Evolutionary conservation across 30 jellyfish, hydroid and myxozoan species (phyloP).

Genomic region (Mastigias papua): DNA sequence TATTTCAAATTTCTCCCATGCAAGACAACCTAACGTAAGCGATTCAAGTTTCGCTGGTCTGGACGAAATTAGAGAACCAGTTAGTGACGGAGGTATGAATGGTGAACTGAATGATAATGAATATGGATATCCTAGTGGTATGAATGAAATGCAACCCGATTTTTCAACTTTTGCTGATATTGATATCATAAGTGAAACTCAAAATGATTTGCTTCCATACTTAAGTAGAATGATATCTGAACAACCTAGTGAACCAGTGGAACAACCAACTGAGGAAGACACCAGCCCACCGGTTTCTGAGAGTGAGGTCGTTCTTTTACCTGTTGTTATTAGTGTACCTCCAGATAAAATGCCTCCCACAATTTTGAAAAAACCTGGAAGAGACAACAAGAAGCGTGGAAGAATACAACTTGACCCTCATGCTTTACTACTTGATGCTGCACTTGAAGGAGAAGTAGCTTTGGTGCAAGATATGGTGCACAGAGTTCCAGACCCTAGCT

Average conservation of each 20-base stretch:
- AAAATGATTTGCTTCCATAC: conserved; percentile 78
- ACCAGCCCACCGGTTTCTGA: conserved; percentile 65
- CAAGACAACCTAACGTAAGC: conserved; percentile 61
- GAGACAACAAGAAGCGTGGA: conserved; percentile 90
- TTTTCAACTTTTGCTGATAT: conserved; percentile 83
- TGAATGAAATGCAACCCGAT: conserved; percentile 39
- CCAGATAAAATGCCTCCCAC: conserved; percentile 99
- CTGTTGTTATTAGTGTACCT: conserved; percentile 87
- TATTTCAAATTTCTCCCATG: conserved; percentile 30
- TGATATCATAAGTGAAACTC: conserved; percentile 89
- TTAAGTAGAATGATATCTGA: conserved; percentile 36
- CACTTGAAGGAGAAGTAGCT: conserved; percentile 94
- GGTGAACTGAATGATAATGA: not conserved
- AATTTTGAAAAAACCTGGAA: conserved; percentile 85
- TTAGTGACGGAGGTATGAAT: not conserved
- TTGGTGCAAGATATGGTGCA: conserved; percentile 83
- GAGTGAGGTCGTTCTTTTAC: conserved; percentile 52
- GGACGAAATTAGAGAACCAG: not conserved
- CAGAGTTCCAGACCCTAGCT: conserved; percentile 96
- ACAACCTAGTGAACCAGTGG: conserved; percentile 52
- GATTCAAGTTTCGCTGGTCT: not conserved
- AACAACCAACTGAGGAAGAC: conserved; percentile 67
- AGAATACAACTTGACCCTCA: conserved; percentile 93
- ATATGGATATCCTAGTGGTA: not conserved
- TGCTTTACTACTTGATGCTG: conserved; percentile 95